Conservation (phyloP, 2,888 invertebrate species). For the Spodoptera picta region DNA sequence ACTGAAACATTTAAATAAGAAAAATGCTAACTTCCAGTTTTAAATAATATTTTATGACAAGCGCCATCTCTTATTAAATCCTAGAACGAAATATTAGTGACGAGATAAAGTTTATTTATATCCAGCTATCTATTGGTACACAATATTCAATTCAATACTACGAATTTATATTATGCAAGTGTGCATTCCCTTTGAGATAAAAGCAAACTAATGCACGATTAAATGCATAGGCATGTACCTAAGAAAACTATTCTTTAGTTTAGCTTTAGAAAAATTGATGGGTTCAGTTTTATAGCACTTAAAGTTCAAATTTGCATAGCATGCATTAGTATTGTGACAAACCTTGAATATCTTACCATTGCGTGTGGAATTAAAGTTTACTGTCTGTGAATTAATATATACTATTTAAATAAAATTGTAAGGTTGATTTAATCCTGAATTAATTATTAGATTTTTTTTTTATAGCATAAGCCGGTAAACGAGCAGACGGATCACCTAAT, state of each 20-base stretch:
- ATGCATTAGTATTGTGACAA: slow-evolving; percentile 23
- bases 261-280: slow-evolving; percentile 28
- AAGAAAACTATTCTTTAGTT: slow-evolving; percentile 21
- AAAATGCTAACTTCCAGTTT: too few species aligned
- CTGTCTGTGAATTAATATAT: too few species aligned
- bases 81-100: slow-evolving; percentile 1
- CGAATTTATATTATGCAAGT: slow-evolving; percentile 3
- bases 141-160: not conserved
- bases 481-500: too few species aligned
- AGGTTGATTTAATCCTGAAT: too few species aligned
- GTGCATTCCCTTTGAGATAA: slow-evolving; percentile 2
- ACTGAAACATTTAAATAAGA: too few species aligned
- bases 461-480: too few species aligned
- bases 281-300: slow-evolving; percentile 23
- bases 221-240: slow-evolving; percentile 20
- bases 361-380: not conserved
- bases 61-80: slow-evolving; percentile 9
- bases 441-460: too few species aligned
- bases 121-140: not conserved
- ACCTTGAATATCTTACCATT: slow-evolving; percentile 1
- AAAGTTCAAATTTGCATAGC: slow-evolving; percentile 24
- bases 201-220: slow-evolving; percentile 10
- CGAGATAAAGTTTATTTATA: too few species aligned
- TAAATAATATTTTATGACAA: too few species aligned
- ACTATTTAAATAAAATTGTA: too few species aligned